phyloP scores from a whole-genome alignment of 1,140 invertebrate species.

The Nomia melanderi region DNA sequence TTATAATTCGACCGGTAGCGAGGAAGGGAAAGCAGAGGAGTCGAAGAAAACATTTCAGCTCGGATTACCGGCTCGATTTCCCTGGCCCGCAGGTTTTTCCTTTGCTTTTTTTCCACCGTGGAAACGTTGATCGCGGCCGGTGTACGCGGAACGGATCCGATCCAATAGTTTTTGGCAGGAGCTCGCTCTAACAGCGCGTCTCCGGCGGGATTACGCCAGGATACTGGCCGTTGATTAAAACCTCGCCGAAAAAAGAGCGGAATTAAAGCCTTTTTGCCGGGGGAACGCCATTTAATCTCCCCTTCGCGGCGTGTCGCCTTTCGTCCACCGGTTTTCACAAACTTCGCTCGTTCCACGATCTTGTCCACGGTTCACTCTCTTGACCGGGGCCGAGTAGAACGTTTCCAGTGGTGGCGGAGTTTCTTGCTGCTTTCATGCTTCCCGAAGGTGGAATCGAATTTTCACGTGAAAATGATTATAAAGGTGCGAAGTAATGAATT shows the following conservation, averaged over 20 bases:
- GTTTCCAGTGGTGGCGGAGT: too few species aligned
- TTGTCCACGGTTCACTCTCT: constrained; percentile 1
- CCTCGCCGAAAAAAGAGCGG: constrained; percentile 47
- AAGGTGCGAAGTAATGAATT: too few species aligned
- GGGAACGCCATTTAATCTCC: constrained; percentile 48
- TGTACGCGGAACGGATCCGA: constrained; percentile 36
- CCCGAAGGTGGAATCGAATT: too few species aligned
- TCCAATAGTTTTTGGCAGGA: constrained; percentile 52
- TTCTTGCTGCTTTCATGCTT: too few species aligned
- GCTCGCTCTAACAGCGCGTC: constrained; percentile 34
- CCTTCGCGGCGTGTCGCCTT: constrained; percentile 19
- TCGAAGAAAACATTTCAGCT: constrained; percentile 39
- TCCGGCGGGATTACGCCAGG: constrained; percentile 50
- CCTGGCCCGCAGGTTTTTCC: neutral
- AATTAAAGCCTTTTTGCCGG: constrained; percentile 55
- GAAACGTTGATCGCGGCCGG: constrained; percentile 4
- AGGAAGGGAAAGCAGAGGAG: neutral
- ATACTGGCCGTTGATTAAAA: constrained; percentile 62
- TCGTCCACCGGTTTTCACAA: constrained; percentile 13
- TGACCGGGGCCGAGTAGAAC: too few species aligned
- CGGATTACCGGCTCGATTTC: constrained; percentile 40
- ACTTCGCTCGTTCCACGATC: neutral
- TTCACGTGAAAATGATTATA: too few species aligned
- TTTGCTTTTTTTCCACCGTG: neutral
- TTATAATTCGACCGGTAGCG: neutral